Base-by-base conservation (phyloP, 2,113 vertebrate genomes). In the Noturus placidus region DNA sequence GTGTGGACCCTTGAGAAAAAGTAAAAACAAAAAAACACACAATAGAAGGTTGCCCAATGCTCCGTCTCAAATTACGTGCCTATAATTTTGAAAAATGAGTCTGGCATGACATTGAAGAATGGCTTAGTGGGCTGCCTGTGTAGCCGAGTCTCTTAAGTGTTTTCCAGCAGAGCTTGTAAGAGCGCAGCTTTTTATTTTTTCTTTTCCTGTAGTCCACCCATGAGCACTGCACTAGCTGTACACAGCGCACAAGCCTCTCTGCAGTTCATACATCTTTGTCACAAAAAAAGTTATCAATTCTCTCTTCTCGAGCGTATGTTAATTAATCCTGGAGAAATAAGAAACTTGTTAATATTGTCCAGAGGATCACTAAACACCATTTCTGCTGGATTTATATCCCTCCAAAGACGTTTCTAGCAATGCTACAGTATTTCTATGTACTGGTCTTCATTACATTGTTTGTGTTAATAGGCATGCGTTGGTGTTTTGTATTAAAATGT, bases 361-460 rank as follows among this genome's bases (percentile, higher is more conserved):
- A 3, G 50, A 70, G 52, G 61, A 52, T 87, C 22, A 22, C 35
- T 54, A 82, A 69, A 46, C 56, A 42, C 5, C 4, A 15, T 38
- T 80, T 57, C 52, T 80, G 15, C 19, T 11, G 7, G 0, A 14
- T 80, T 79, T 50, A 52, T 38, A 78, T 61, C 38, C 69, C n/a
- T 30, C 5, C 15, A 52, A 87, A 78, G 33, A 87, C 27, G 19
- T 52, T 77, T 50, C 42, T 25, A 69, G 46, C 42, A 54, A 59
- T 54, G n/a, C 5, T 54, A 46, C 46, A 46, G 46, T 46, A 90
- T 91, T 90, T 83, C 82, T 83, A 89, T 88, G 63, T 14, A 56
- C 22, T 1, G 7, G 11, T 35, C 76, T 89, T 88, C 19, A 52
- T 87, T 82, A 82, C 46, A 69, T 79, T 85, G 82, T 25, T 65